Evolutionary conservation across 1,140 invertebrate species (phyloP).

Genomic region (Pollicipes pollicipes): DNA sequence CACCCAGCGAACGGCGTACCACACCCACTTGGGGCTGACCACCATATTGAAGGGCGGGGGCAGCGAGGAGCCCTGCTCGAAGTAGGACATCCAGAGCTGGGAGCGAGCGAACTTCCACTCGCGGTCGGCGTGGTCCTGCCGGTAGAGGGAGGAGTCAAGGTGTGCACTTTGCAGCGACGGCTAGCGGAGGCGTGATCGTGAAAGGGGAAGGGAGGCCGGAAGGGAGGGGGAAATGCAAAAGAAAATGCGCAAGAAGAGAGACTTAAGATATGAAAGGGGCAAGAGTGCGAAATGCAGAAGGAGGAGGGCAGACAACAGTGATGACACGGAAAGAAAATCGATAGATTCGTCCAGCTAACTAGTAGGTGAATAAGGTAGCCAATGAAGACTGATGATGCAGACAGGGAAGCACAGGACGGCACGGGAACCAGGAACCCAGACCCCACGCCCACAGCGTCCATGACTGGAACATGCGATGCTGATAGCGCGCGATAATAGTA

Average conservation of each 20-base stretch:
- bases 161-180: constrained; percentile 11
- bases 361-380: no score
- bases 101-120: constrained; percentile 41
- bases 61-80: constrained; percentile 37
- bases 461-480: no score
- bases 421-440: no score
- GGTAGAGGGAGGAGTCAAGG: constrained; percentile 2
- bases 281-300: not conserved
- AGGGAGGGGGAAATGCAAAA: not conserved
- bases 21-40: constrained; percentile 36
- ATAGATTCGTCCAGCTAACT: no score
- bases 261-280: not conserved
- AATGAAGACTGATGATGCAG: no score
- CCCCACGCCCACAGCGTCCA: no score
- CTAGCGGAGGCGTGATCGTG: constrained; percentile 6
- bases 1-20: constrained; percentile 24
- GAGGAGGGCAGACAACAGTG: not conserved
- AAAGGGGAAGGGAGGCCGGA: not conserved
- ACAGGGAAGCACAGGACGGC: no score
- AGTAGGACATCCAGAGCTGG: constrained; percentile 40
- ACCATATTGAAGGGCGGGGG: constrained; percentile 39
- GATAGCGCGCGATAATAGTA: no score
- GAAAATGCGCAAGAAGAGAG: constrained; percentile 10
- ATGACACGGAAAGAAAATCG: no score
- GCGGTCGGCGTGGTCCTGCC: constrained; percentile 38